Base-by-base conservation (phyloP, 2,113 vertebrate genomes). In the Paraplagusia blochii region DNA sequence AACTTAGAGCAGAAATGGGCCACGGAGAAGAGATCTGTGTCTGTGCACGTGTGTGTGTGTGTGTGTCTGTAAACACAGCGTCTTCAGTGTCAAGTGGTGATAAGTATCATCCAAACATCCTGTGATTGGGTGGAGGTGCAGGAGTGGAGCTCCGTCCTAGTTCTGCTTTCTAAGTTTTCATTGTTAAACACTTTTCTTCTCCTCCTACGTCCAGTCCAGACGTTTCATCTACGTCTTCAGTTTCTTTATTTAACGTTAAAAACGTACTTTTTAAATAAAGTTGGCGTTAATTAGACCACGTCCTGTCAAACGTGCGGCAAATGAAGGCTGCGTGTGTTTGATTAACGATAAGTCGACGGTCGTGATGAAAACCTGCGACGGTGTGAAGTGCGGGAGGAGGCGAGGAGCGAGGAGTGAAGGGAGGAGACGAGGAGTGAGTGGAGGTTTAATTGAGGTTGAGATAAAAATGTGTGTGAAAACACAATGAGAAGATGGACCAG, bases 1-100 rank as follows among this genome's bases (percentile, higher is more conserved):
- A 87, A 87, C 77, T 77, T 85, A 82, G 87, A 85, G 82, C 77
- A 81, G 79, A 85, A 85, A 86, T 85, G 85, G 84, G 72, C 77
- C 82, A 81, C 57, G 69, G 70, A 85, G 74, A 83, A 77, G 71
- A 51, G 47, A 63, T 72, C 54, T 58, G 66, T 70, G 71, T 44
- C 4, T 55, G 33, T 1, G 38, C 49, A 46, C 45, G 46, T 62
- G 8, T 54, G 56, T 9, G 36, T 18, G 14, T 35, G 12, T 50
- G 36, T 45, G 16, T 72, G 47, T 53, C 49, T 50, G 11, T 15
- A 63, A 39, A 45, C 51, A 5, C 7, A 11, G 5, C 14, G 34
- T 42, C 3, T 35, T 65, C 49, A 18, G 48, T 42, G 54, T 71
- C 73, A 66, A 72, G 73, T 68, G 51, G 46, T 35, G 40, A 65